phyloP scores from a whole-genome alignment of 2,888 invertebrate genomes.

The Clitarchus hookeri region DNA sequence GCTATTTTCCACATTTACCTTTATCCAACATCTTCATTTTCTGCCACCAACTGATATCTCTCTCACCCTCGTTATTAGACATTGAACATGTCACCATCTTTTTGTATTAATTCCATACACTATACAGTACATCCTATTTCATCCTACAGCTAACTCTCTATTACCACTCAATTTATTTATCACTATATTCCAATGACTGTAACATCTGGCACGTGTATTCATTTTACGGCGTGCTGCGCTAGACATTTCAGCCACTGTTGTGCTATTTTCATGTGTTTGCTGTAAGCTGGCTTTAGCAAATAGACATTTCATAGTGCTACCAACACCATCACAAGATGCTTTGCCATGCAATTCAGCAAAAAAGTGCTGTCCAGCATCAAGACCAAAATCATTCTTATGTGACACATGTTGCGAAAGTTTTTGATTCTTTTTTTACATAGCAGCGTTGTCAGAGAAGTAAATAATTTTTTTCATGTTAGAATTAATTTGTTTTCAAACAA shows the following conservation, averaged over 20 bases:
- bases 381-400: conserved; percentile 15
- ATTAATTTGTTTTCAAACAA: not conserved
- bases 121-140: too few species aligned
- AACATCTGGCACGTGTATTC: too few species aligned
- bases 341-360: not conserved
- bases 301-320: not conserved
- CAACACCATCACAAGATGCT: not conserved
- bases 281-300: conserved; percentile 10
- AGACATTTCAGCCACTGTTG: not conserved
- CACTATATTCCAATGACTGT: too few species aligned
- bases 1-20: too few species aligned
- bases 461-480: not conserved
- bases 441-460: not conserved
- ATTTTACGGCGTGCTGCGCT: too few species aligned
- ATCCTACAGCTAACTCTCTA: too few species aligned
- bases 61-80: too few species aligned
- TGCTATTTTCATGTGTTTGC: not conserved
- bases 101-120: too few species aligned
- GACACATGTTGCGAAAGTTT: not conserved
- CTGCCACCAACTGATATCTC: too few species aligned
- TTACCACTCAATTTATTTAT: too few species aligned
- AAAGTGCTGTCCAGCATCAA: not conserved
- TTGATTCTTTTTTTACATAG: not conserved
- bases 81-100: too few species aligned
- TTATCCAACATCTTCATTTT: too few species aligned